Base-by-base conservation (phyloP, 2,113 vertebrate genomes). In the Epinephelus fuscoguttatus region DNA sequence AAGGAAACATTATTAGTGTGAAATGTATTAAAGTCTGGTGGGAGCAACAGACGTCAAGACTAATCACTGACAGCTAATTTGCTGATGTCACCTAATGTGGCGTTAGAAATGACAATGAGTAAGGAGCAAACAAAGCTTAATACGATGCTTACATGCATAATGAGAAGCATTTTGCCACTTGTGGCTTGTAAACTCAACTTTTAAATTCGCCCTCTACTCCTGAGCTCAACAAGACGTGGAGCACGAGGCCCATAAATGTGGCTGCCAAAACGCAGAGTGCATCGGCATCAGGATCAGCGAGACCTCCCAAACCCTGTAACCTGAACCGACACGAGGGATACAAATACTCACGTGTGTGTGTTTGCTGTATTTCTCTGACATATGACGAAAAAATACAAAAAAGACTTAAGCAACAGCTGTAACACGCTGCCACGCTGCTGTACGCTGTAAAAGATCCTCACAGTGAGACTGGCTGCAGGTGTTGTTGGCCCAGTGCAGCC, bases 261-360 rank as follows among this genome's bases (percentile, higher is more conserved):
- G 10, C 85, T 80, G 85, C 80, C 75, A 86, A 47, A 57, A 72
- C 70, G 52, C 63, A 49, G n/a, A 17, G 75, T 33, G 75, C 21
- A 8, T 18, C 11, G 12, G 52, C 42, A 81, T 21, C 62, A 23
- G n/a, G 57, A 83, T 45, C 49, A 60, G 25, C 11, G 3, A 53
- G 85, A 89, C 82, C 78, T 88, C 82, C 77, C 74, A 81, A 67
- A 81, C 62, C 57, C 30, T 21, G 66, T 69, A 33, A 23, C n/a
- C 42, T 30, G 70, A 59, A 47, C 23, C 30, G 62, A 25, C 60
- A 45, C 13, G 8, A 53, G 2, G 37, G 6, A 67, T 6, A 11
- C 9, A 78, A 47, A 53, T 40, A 55, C 19, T 1, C 12, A 11
- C 0, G 53, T 53, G 11, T 55, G 14, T 15, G 5, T 63, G 42